A percentile compares a stretch with the other conserved stretches of the same genome.
These are phyloP conservation scores for Mya arenaria DNA, from an alignment of 1,140 invertebrate species.

Conservation along the genomic window DNA sequence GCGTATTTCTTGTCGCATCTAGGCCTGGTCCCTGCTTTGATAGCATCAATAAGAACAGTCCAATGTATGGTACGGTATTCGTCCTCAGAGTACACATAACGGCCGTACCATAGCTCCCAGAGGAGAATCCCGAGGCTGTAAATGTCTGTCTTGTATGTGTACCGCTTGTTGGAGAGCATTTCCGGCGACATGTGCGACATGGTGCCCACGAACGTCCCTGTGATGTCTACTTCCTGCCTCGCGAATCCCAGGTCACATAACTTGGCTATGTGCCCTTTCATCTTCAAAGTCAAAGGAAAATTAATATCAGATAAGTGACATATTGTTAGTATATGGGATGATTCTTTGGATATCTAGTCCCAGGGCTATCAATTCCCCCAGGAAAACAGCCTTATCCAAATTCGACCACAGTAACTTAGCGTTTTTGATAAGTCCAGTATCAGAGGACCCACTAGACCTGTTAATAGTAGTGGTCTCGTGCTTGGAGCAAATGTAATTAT, in stretches of 20 bases:
- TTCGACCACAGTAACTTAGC: too few relatives aligned
- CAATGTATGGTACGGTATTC: not conserved
- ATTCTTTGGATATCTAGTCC: too few relatives aligned
- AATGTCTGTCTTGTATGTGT: conserved; percentile 33
- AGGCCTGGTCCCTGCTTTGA: conserved; percentile 11
- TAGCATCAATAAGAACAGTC: not conserved
- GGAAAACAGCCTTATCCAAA: too few relatives aligned
- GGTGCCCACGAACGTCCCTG: conserved; percentile 30
- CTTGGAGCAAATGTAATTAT: too few relatives aligned
- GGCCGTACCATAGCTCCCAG: conserved; percentile 52
- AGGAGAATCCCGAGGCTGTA: conserved; percentile 50
- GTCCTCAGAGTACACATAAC: not conserved
- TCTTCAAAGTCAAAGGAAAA: conserved; percentile 12
- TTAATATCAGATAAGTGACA: not conserved
- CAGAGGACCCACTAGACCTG: too few relatives aligned
- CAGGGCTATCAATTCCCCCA: too few relatives aligned
- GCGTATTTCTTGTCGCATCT: not conserved
- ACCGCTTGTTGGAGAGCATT: conserved; percentile 11
- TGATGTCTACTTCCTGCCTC: conserved; percentile 2
- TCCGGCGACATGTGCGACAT: conserved; percentile 52
- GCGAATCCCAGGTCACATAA: conserved; percentile 49
- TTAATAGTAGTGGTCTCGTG: too few relatives aligned
- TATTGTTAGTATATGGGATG: too few relatives aligned
- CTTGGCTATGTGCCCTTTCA: conserved; percentile 26
- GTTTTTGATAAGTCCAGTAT: too few relatives aligned